Base-by-base conservation (phyloP, 2,888 invertebrate genomes). In the Formica aserva region DNA sequence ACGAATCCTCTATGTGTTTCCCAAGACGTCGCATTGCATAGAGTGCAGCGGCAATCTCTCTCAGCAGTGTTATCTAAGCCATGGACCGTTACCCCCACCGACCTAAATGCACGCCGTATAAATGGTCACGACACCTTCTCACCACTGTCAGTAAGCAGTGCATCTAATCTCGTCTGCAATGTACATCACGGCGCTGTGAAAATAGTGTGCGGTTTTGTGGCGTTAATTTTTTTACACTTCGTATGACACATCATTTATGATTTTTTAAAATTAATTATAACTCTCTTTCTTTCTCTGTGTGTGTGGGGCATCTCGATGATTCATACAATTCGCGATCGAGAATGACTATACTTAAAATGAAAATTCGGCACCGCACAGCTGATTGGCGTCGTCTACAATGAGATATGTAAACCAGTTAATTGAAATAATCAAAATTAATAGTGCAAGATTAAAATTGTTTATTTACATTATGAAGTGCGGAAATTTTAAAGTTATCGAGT, bases 71-170 rank as follows among this genome's bases (percentile, higher is more conserved):
- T 88, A 91, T 89, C 90, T 87, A 88, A 90, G 87, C 83, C 89
- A 76, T 91, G 92, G 91, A 92, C 91, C 92, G 92, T 91, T 92
- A 93, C 93, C 94, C 94, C 94, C 94, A 94, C 94, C 94, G 94
- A 93, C 94, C 94, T 93, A 94, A 92, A 94, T 94, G 91, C 88
- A 91, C 90, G 91, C 91, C 92, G 92, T 94, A 94, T 94, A 94
- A 94, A 94, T 94, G 94, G 92, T 91, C 92, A 93, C 92, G 93
- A 92, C 92, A 92, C 92, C 91, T 91, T 92, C 92, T 92, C 92
- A 92, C 88, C 92, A 88, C 88, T 91, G 91, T 88, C 92, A 93
- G 93, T 93, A 88, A 91, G 88, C 88, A 89, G 88, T 87, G 83
- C 84, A 86, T 78, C 72, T 84, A 90, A 87, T 85, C 87, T 87